Percentiles rank a stretch among this genome's conserved stretches.
Conservation (phyloP, 2,113 vertebrate genomes). For the Pachycephala philippinensis region DNA sequence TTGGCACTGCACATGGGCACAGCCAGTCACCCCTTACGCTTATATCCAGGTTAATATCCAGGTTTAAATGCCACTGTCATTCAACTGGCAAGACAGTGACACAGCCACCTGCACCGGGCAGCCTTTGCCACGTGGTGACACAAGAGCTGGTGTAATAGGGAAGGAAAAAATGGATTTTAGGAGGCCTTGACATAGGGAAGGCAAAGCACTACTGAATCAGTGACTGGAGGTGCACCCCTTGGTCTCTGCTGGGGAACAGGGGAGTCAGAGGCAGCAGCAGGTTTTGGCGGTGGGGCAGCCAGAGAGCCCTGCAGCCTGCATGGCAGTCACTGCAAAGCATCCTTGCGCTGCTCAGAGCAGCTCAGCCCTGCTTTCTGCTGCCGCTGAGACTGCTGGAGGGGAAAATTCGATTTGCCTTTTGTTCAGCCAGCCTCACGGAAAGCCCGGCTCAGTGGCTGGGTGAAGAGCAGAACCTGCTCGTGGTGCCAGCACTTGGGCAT, state of each 20-base stretch:
- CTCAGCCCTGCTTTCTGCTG: not conserved
- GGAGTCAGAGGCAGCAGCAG: not conserved
- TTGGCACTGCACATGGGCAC: not conserved
- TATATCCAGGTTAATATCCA: not conserved
- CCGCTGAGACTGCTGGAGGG: not conserved
- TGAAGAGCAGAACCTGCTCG: not conserved
- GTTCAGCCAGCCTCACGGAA: not conserved
- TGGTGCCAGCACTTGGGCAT: not conserved
- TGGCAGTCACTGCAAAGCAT: not conserved
- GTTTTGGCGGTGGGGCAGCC: not conserved
- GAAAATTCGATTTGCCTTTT: slow-evolving; percentile 46
- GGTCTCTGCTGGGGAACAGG: rapidly evolving
- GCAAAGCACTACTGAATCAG: not conserved
- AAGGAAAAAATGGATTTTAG: not conserved
- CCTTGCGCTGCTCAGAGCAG: not conserved
- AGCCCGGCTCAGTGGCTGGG: not conserved
- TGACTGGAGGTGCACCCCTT: not conserved
- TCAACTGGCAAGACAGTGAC: rapidly evolving
- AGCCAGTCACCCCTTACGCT: rapidly evolving
- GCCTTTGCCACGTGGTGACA: not conserved
- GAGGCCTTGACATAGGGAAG: not conserved
- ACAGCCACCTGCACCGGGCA: not conserved
- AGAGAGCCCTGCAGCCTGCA: not conserved
- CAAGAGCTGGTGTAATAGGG: not conserved
- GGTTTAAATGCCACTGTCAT: not conserved